phyloP scores from a whole-genome alignment of 2,113 vertebrate species.

The Indicator maculatus region DNA sequence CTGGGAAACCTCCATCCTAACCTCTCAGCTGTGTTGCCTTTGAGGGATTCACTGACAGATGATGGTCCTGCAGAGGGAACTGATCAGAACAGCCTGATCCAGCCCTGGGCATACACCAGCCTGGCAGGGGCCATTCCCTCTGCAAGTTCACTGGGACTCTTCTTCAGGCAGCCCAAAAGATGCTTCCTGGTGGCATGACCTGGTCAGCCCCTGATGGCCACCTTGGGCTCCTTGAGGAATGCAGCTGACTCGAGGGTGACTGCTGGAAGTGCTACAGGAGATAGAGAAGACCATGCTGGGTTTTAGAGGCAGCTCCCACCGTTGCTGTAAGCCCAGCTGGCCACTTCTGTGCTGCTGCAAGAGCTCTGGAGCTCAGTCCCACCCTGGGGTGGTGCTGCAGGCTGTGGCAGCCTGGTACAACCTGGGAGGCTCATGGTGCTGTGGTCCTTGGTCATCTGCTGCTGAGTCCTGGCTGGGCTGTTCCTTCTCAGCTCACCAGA shows the following conservation, averaged over 20 bases:
- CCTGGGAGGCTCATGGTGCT: neutral
- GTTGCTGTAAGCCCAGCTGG: neutral
- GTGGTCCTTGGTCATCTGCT: neutral
- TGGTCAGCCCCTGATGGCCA: neutral
- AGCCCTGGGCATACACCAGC: neutral
- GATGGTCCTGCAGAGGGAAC: neutral
- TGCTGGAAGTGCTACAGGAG: neutral
- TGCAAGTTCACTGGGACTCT: neutral
- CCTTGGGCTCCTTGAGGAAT: neutral
- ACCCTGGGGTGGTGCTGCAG: fast-evolving
- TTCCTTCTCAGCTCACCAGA: neutral
- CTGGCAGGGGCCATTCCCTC: neutral
- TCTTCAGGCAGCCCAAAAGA: neutral
- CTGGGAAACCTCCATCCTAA: neutral
- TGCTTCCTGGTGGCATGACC: neutral
- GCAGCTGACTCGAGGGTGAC: neutral
- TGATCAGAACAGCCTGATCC: neutral
- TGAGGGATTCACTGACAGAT: neutral
- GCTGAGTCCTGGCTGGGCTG: neutral
- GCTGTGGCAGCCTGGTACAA: fast-evolving
- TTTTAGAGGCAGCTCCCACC: neutral
- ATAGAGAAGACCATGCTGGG: neutral
- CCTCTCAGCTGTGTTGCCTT: neutral
- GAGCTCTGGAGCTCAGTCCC: neutral
- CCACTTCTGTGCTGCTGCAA: fast-evolving